Conservation (phyloP, 1,140 invertebrate species). For the Scaptomyza graminum region DNA sequence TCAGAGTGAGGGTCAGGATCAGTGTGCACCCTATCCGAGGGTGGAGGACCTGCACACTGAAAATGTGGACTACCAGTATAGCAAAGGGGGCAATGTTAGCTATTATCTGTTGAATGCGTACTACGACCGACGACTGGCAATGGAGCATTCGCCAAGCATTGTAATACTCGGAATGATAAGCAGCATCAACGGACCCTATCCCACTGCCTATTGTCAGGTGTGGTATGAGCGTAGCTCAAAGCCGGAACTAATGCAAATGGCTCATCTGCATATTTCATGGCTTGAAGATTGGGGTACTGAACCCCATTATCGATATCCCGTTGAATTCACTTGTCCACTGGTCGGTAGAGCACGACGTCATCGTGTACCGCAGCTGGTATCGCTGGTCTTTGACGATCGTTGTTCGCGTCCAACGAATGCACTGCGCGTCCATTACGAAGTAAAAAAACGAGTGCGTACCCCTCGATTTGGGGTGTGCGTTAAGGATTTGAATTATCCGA, state of each 20-base stretch:
- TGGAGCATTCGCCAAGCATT: slow-evolving; percentile 89
- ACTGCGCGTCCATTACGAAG: slow-evolving; percentile 88
- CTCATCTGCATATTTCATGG: slow-evolving; percentile 95
- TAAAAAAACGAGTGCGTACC: slow-evolving; percentile 83
- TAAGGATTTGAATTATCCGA: slow-evolving; percentile 93
- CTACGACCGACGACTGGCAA: slow-evolving; percentile 90
- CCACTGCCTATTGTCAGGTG: slow-evolving; percentile 87
- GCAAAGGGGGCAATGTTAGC: slow-evolving; percentile 7
- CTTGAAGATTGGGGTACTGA: slow-evolving; percentile 94
- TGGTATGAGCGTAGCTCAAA: slow-evolving; percentile 91
- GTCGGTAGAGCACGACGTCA: too few species aligned
- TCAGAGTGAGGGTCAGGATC: slow-evolving; percentile 39
- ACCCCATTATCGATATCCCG: slow-evolving; percentile 92
- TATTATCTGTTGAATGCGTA: slow-evolving; percentile 86
- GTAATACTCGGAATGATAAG: slow-evolving; percentile 94
- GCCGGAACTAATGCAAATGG: slow-evolving; percentile 89
- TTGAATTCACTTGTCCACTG: background rate
- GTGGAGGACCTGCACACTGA: slow-evolving; percentile 24
- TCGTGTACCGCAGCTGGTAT: slow-evolving; percentile 28
- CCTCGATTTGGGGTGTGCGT: slow-evolving; percentile 94
- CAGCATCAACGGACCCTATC: slow-evolving; percentile 87
- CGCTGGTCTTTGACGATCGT: slow-evolving; percentile 86
- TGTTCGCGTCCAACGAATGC: slow-evolving; percentile 93
- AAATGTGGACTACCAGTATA: slow-evolving; percentile 30
- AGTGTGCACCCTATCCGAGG: slow-evolving; percentile 52